phyloP scores from a whole-genome alignment of 2,888 invertebrate genomes.

The Volucella inflata region DNA sequence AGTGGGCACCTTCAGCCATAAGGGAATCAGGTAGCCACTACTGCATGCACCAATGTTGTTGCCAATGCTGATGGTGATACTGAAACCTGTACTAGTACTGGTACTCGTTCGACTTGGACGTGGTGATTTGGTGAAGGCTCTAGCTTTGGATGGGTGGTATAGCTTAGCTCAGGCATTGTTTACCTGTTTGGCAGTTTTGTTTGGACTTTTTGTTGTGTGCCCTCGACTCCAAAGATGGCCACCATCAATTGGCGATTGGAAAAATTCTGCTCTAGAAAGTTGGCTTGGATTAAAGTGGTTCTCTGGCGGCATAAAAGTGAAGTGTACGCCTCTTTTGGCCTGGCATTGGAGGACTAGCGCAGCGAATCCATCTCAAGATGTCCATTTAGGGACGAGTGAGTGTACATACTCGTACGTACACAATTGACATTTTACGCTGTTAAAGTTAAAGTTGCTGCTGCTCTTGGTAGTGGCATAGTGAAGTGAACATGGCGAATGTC shows the following conservation, averaged over 20 bases:
- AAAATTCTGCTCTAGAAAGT: conserved; percentile 71
- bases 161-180: conserved; percentile 57
- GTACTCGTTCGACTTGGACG: conserved; percentile 30
- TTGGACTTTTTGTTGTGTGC: conserved; percentile 13
- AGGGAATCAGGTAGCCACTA: conserved; percentile 68
- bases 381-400: conserved; percentile 66
- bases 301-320: conserved; percentile 12
- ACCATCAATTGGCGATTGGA: conserved; percentile 68
- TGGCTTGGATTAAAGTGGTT: conserved; percentile 43
- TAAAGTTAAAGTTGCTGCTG: neutral
- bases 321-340: conserved; percentile 74
- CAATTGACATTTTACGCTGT: conserved; percentile 29
- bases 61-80: conserved; percentile 25
- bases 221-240: conserved; percentile 65
- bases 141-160: conserved; percentile 68
- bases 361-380: conserved; percentile 73
- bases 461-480: too few species aligned
- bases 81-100: neutral
- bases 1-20: conserved; percentile 66
- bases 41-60: conserved; percentile 4
- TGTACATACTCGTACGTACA: too few species aligned
- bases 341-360: conserved; percentile 66
- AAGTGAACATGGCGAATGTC: conserved; percentile 52
- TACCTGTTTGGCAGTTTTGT: conserved; percentile 39
- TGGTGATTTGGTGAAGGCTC: conserved; percentile 57